These are phyloP conservation scores for Linnaemya tessellans DNA, from an alignment of 2,888 invertebrate genomes.

Conservation along the genomic window DNA sequence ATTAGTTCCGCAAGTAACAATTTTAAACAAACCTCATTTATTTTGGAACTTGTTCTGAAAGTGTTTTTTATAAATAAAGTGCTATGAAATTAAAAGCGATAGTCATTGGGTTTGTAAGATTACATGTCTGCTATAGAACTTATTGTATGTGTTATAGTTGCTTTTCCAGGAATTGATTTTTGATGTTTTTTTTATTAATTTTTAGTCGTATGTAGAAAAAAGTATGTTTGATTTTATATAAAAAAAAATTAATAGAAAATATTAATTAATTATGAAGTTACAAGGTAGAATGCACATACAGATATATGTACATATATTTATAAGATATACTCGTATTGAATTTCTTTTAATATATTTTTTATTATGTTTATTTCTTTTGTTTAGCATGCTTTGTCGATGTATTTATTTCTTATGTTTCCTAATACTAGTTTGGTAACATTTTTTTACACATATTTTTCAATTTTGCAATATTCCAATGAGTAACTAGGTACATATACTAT, in stretches of 20 bases:
- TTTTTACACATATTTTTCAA: slow-evolving; percentile 19
- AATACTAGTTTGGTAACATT: slow-evolving; percentile 64
- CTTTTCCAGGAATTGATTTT: slow-evolving; percentile 11
- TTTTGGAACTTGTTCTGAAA: background rate
- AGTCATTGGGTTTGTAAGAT: background rate
- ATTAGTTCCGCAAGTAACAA: background rate
- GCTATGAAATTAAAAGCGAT: background rate
- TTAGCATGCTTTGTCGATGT: slow-evolving; percentile 8
- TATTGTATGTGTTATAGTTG: background rate
- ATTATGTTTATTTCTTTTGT: slow-evolving; percentile 15
- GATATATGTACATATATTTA: background rate
- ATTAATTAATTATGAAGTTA: no score
- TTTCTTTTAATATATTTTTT: background rate
- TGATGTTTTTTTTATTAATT: background rate
- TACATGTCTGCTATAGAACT: background rate
- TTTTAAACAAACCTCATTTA: background rate
- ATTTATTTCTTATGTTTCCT: slow-evolving; percentile 14
- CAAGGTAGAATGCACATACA: no score
- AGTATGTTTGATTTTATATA: background rate
- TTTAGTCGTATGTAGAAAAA: background rate
- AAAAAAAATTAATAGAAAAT: background rate
- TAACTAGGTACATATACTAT: background rate
- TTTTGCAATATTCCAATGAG: slow-evolving; percentile 6
- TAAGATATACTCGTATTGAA: background rate
- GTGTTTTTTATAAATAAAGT: background rate